These are phyloP conservation scores for Microctonus hyperodae DNA, from an alignment of 2,888 invertebrate species.

Conservation along the genomic window DNA sequence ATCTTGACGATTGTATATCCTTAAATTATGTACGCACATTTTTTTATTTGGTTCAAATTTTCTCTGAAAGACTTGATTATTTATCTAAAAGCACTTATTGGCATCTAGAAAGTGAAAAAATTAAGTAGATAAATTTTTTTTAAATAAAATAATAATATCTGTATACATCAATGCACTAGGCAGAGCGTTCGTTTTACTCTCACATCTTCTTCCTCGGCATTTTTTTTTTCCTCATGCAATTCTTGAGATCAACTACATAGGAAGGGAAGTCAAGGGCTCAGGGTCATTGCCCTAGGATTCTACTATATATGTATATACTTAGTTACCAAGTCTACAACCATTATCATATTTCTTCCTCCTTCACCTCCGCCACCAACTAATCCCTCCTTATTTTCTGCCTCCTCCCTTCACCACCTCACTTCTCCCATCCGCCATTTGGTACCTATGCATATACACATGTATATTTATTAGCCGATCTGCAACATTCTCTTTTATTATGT, in stretches of 20 bases:
- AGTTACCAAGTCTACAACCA: slow-evolving; percentile 29
- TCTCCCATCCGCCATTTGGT: slow-evolving; percentile 1
- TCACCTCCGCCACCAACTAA: slow-evolving; percentile 11
- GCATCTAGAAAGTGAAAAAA: not conserved
- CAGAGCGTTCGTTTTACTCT: not conserved
- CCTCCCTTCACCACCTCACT: not conserved
- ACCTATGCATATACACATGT: not conserved
- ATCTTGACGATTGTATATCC: not conserved
- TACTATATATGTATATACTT: slow-evolving; percentile 16
- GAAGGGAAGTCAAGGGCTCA: slow-evolving; percentile 40
- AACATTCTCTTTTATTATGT: not conserved
- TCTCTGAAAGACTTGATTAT: not conserved
- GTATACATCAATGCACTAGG: not conserved
- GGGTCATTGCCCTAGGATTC: slow-evolving; percentile 45
- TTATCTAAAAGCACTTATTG: not conserved
- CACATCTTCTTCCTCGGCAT: not conserved
- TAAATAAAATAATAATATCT: not conserved
- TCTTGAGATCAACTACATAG: slow-evolving; percentile 4
- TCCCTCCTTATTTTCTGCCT: slow-evolving; percentile 25
- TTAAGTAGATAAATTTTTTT: too few relatives aligned
- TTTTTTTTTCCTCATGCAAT: not conserved
- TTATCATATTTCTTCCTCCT: slow-evolving; percentile 44
- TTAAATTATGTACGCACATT: not conserved
- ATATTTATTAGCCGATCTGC: not conserved
- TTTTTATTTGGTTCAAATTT: not conserved